Percentiles rank a stretch among this genome's conserved stretches.
phyloP scores from a whole-genome alignment of 92 coral and sea anemone species.

The Muricea muricata region DNA sequence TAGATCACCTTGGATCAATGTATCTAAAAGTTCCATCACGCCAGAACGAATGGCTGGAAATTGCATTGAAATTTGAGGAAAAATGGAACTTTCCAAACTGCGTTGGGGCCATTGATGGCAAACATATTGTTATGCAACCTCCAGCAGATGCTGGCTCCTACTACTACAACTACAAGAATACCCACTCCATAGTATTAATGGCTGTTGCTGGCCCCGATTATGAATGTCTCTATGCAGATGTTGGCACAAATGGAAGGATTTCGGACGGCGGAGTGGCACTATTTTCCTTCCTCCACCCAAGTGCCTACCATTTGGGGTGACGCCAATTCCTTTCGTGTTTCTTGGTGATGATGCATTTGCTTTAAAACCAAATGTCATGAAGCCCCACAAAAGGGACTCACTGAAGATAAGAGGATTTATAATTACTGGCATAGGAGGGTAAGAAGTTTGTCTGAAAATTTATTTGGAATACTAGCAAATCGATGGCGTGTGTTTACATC shows the following conservation, averaged over 20 bases:
- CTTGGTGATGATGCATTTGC: constrained; percentile 70
- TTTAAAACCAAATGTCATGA: constrained; percentile 50
- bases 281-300: constrained; percentile 54
- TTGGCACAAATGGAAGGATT: too few species aligned
- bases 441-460: constrained; percentile 54
- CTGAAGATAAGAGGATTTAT: constrained; percentile 47
- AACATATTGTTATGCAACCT: constrained; percentile 53
- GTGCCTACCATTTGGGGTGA: constrained; percentile 53
- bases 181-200: constrained; percentile 59
- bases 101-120: too few species aligned
- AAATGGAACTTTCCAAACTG: too few species aligned
- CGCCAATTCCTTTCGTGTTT: constrained; percentile 53
- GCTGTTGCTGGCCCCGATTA: constrained; percentile 64
- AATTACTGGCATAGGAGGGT: constrained; percentile 66
- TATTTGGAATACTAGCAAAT: constrained; percentile 63
- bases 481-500: constrained; percentile 52
- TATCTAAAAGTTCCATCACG: constrained; percentile 49
- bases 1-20: constrained; percentile 19
- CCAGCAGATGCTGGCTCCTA: constrained; percentile 58
- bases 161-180: constrained; percentile 55
- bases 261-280: constrained; percentile 65
- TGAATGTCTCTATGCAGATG: constrained; percentile 59
- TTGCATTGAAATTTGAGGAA: constrained; percentile 46
- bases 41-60: constrained; percentile 60
- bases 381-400: constrained; percentile 64